Evolutionary conservation across 2,888 invertebrate genomes (phyloP).

Genomic region (Drosophila rellima): DNA sequence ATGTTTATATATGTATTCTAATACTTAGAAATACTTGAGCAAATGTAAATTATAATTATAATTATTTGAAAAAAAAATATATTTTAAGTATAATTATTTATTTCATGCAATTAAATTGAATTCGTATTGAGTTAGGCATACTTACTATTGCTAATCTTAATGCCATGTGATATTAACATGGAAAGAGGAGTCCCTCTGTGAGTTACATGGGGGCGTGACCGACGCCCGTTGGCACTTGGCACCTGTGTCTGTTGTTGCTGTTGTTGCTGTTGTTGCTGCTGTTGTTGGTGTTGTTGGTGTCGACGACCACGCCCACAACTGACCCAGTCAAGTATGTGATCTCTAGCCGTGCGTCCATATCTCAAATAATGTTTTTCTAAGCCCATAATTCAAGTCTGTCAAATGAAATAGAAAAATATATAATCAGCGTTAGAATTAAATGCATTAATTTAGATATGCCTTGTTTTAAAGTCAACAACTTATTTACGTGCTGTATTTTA

Average conservation of each 20-base stretch:
- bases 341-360: slow-evolving; percentile 91
- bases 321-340: slow-evolving; percentile 89
- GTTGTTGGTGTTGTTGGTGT: slow-evolving; percentile 47
- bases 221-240: slow-evolving; percentile 54
- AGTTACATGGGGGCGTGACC: slow-evolving; percentile 73
- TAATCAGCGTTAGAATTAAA: slow-evolving; percentile 22
- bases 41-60: background rate
- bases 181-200: slow-evolving; percentile 89
- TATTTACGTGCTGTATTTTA: slow-evolving; percentile 58
- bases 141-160: slow-evolving; percentile 92
- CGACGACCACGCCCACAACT: slow-evolving; percentile 70
- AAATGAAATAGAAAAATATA: slow-evolving; percentile 31
- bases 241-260: slow-evolving; percentile 53
- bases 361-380: slow-evolving; percentile 92
- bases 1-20: slow-evolving; percentile 7
- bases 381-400: slow-evolving; percentile 87
- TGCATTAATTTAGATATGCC: slow-evolving; percentile 34
- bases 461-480: slow-evolving; percentile 35
- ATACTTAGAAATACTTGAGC: background rate
- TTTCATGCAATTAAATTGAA: too few relatives aligned
- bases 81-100: too few relatives aligned
- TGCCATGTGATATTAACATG: slow-evolving; percentile 93
- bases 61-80: too few relatives aligned
- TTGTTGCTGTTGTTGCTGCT: slow-evolving; percentile 33
- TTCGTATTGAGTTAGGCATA: slow-evolving; percentile 67